Conservation (phyloP, 2,888 invertebrate genomes). For the Rhorus exstirpatorius region DNA sequence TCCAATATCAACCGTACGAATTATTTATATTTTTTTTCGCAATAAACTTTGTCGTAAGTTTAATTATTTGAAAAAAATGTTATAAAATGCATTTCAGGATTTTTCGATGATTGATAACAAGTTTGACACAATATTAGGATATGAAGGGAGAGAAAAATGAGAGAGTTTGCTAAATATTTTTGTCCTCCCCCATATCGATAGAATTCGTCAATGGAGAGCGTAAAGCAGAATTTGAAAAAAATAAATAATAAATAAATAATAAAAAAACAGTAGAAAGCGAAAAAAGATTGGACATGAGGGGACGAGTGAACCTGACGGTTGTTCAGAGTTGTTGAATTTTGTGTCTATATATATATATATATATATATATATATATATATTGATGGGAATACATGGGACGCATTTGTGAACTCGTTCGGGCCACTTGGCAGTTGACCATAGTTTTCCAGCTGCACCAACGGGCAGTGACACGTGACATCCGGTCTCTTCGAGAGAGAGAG, state of each 20-base stretch:
- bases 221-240: background rate
- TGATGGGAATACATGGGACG: no score
- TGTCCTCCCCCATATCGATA: no score
- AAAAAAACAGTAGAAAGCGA: conserved; percentile 21
- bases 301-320: conserved; percentile 54
- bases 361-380: conserved; percentile 33
- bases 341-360: conserved; percentile 12
- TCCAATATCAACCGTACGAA: no score
- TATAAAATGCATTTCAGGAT: no score
- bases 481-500: conserved; percentile 19
- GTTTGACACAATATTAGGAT: no score
- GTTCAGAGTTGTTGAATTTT: conserved; percentile 55
- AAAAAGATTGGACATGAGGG: conserved; percentile 6
- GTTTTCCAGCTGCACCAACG: conserved; percentile 59
- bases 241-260: background rate
- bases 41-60: no score
- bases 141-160: no score
- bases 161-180: no score
- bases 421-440: conserved; percentile 68
- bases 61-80: no score
- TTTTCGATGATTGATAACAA: no score
- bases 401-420: conserved; percentile 63
- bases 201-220: no score
- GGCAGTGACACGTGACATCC: conserved; percentile 64
- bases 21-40: no score